Conservation (phyloP, 2,797 vertebrate species). For the Bradypus variegatus region DNA sequence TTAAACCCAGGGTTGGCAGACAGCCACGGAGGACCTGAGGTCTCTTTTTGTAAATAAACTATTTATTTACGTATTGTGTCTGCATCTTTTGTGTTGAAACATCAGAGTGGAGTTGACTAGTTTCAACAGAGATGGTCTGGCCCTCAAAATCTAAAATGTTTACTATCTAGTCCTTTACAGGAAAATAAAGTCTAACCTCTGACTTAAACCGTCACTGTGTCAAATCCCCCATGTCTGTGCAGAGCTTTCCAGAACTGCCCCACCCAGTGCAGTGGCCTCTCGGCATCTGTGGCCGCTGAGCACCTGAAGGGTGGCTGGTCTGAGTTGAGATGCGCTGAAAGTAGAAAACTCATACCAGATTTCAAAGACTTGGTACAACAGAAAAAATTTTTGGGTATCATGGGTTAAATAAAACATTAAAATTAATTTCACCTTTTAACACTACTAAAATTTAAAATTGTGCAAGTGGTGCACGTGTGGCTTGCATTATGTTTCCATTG, state of each 20-base stretch:
- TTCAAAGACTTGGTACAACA: background rate
- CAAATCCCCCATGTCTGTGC: background rate
- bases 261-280: background rate
- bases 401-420: background rate
- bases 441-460: background rate
- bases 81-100: background rate
- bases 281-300: background rate
- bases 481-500: background rate
- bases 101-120: background rate
- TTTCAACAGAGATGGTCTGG: background rate
- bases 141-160: background rate
- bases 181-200: background rate
- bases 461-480: no score
- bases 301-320: background rate
- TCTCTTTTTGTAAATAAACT: background rate
- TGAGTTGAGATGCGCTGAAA: background rate
- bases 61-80: background rate
- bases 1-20: background rate
- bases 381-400: no score
- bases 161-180: background rate
- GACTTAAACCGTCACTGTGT: background rate
- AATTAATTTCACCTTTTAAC: background rate
- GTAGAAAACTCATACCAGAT: background rate
- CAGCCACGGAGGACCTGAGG: no score
- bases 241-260: background rate